Base-by-base conservation (phyloP, 2,797 vertebrate genomes). In the Podargus strigoides region DNA sequence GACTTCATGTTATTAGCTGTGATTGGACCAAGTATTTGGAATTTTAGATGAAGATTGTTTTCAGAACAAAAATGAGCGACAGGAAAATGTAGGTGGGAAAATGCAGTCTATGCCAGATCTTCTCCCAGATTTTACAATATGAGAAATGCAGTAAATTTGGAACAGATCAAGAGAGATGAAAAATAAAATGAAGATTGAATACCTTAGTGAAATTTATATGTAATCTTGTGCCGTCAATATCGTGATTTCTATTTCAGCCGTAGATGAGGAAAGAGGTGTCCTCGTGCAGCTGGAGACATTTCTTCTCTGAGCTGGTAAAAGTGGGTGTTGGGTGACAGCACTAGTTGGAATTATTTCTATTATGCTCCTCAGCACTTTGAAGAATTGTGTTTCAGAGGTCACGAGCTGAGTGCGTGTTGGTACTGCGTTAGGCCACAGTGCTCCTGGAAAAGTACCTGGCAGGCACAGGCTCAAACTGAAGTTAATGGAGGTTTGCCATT, bases 401-500 rank as follows among this genome's bases (percentile, higher is more conserved):
- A 1, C 17, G 47, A 79, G 42, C 32, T 75, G 50, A 26, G 3
- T 60, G 14, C 6, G 1, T 27, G 20, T 44, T 56, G 17, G 44
- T 75, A 16, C 16, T 73, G 7, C 21, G 21, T 44, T 74, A 82
- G 63, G 46, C 59, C 46, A 59, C 42, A 55, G 12, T 4, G 4
- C 12, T 67, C 30, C 6, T 2, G 41, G n/a, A 85, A 93, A 94
- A 53, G 12, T 32, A 91, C 63, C 69, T 79, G 47, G 37, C 55
- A 63, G 79, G 56, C 44, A 39, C 26, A 53, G n/a, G 14, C 44
- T 94, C 16, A 14, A 63, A 30, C 20, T 23, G 30, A 87, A 87
- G 37, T 21, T 59, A 60, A 17, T 32, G 58, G 69, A 86, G 47
- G 85, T 96, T 94, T 85, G 41, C 76, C 62, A 39, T 46, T 72